Conservation (phyloP, 2,888 invertebrate species). For the Rhingia rostrata region DNA sequence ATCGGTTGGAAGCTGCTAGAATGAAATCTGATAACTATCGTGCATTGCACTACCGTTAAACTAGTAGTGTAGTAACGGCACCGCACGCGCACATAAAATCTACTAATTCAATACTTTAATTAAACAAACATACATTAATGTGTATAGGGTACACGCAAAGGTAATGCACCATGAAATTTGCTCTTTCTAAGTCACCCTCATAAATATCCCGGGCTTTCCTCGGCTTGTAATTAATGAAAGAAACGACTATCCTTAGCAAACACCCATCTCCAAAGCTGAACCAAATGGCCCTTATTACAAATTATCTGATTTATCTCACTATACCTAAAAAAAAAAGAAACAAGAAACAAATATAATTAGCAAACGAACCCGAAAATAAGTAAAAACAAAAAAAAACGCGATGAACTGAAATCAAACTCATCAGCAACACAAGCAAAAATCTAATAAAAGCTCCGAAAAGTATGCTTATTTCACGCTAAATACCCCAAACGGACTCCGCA, state of each 20-base stretch:
- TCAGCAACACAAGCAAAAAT: constrained; percentile 48
- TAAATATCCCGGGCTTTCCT: too few species aligned
- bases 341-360: constrained; percentile 8
- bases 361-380: constrained; percentile 14
- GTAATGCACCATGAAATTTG: too few species aligned
- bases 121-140: too few species aligned
- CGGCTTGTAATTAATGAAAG: neutral
- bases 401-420: constrained; percentile 61
- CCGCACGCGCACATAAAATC: too few species aligned
- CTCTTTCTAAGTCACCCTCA: too few species aligned
- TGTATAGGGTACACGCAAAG: too few species aligned
- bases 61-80: too few species aligned
- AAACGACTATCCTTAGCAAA: constrained; percentile 50
- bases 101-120: too few species aligned
- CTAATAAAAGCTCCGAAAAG: constrained; percentile 55
- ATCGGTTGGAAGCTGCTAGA: too few species aligned
- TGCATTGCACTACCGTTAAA: too few species aligned
- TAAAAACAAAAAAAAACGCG: constrained; percentile 22
- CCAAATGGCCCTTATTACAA: constrained; percentile 67
- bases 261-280: constrained; percentile 21
- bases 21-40: too few species aligned
- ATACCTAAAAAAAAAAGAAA: constrained; percentile 5
- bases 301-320: constrained; percentile 62
- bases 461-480: constrained; percentile 52
- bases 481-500: constrained; percentile 1